Evolutionary conservation across 1,140 invertebrate genomes (phyloP).

Genomic region (Dysdera silvatica): DNA sequence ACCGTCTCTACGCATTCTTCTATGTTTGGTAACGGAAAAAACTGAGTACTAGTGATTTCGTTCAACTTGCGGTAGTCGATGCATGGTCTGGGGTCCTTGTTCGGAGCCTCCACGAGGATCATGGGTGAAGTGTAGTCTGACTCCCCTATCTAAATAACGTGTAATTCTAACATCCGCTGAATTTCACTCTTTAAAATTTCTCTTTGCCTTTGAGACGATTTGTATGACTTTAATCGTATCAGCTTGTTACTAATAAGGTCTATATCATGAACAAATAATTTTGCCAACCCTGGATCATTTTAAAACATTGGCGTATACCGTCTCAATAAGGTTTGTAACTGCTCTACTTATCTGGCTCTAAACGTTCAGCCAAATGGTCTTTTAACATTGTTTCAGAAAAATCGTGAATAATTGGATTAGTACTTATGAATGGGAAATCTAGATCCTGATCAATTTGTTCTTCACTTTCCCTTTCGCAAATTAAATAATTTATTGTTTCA

Average conservation of each 20-base stretch:
- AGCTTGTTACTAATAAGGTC: background rate
- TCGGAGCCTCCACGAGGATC: background rate
- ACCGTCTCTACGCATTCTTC: slow-evolving; percentile 43
- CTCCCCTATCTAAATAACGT: background rate
- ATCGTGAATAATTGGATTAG: background rate
- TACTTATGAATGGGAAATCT: background rate
- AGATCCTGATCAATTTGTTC: background rate
- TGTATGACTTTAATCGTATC: background rate
- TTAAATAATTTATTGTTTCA: no score
- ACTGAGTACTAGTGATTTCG: slow-evolving; percentile 41
- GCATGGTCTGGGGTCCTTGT: slow-evolving; percentile 28
- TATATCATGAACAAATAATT: background rate
- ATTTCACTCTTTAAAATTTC: background rate
- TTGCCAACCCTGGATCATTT: background rate
- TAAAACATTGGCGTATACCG: background rate
- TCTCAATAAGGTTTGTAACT: background rate
- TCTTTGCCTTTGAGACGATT: background rate
- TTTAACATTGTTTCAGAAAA: background rate
- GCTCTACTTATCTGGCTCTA: background rate
- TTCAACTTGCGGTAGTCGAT: slow-evolving; percentile 49
- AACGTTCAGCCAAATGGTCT: background rate
- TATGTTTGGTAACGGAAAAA: slow-evolving; percentile 49
- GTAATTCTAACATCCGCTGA: background rate
- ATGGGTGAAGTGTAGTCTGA: background rate
- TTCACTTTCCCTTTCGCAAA: background rate